Base-by-base conservation (phyloP, 2,113 vertebrate species). In the Sisor rabdophorus region DNA sequence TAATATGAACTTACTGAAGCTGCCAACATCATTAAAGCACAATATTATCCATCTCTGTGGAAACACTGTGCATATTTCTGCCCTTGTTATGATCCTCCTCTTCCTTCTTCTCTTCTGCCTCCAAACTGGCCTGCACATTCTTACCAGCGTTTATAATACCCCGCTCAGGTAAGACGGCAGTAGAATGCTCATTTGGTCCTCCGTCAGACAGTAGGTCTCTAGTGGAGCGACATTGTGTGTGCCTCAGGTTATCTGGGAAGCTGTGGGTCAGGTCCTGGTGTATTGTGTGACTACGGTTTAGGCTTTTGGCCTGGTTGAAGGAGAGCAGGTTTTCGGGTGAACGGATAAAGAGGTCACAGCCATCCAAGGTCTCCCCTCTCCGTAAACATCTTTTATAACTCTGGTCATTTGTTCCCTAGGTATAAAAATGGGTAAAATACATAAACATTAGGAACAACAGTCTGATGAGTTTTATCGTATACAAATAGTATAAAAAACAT, bases 271-370 rank as follows among this genome's bases (percentile, higher is more conserved):
- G 76, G 54, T 78, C 76, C 55, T 83, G 79, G 53, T 24, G 79
- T 84, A 19, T 86, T 0, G 93, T 94, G 85, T 93, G 94, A 40
- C 94, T 92, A 50, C 92, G 90, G 32, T 86, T 83, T 84, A 91
- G 70, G 1, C 84, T 77, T 32, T 82, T 85, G 16, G 79, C 90
- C 28, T 80, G 73, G 58, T 32, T 67, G 26, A 3, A 48, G 0
- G 77, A 24, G 61, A 63, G 54, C 22, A 80, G 81, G 1, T 16
- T 20, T 30, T 69, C 50, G 47, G 73, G 81, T 2, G 40, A 1
- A 56, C 20, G 4, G 0, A 59, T 54, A 0, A 84, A 71, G 3
- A 70, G 61, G 73, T 73, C 64, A 58, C 85, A 84, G 82, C 82
- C 85, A 1, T 89, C 92, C 75, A 92, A 71, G 0, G 88, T 90